phyloP scores from a whole-genome alignment of 2,888 invertebrate species.

The Yponomeuta evonymella region DNA sequence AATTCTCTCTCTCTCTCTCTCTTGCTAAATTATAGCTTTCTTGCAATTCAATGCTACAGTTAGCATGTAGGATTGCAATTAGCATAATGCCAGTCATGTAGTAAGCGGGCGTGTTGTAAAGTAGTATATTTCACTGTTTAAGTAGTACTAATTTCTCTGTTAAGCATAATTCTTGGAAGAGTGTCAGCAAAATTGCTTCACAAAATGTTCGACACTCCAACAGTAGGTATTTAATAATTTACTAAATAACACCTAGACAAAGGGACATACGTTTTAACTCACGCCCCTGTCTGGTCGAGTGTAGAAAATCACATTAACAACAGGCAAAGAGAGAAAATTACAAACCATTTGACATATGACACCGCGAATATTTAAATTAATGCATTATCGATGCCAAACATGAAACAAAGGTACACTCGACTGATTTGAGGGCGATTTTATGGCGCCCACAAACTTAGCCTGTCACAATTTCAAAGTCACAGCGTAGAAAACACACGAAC shows the following conservation, averaged over 20 bases:
- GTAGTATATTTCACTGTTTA: no score
- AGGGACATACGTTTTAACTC: conserved; percentile 22
- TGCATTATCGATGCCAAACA: conserved; percentile 66
- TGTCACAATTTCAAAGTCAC: conserved; percentile 28
- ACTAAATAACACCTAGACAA: conserved; percentile 14
- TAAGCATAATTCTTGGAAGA: background rate
- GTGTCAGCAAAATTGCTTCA: background rate
- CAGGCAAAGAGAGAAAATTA: conserved; percentile 61
- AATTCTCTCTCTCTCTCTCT: no score
- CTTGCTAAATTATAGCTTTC: no score
- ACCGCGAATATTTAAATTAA: conserved; percentile 77
- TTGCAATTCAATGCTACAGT: no score
- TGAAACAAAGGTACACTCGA: conserved; percentile 57
- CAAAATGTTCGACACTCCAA: background rate
- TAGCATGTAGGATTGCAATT: no score
- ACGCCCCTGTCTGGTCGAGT: conserved; percentile 30
- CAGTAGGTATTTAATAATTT: background rate
- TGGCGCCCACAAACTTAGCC: conserved; percentile 43
- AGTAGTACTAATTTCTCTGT: no score
- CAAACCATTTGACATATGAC: conserved; percentile 75
- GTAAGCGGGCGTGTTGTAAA: no score
- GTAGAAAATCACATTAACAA: conserved; percentile 52
- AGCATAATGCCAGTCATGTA: no score
- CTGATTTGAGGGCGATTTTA: conserved; percentile 54
- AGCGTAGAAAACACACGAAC: conserved; percentile 30